These are phyloP conservation scores for Orthonevra nobilis DNA, from an alignment of 2,888 invertebrate species.

Conservation along the genomic window DNA sequence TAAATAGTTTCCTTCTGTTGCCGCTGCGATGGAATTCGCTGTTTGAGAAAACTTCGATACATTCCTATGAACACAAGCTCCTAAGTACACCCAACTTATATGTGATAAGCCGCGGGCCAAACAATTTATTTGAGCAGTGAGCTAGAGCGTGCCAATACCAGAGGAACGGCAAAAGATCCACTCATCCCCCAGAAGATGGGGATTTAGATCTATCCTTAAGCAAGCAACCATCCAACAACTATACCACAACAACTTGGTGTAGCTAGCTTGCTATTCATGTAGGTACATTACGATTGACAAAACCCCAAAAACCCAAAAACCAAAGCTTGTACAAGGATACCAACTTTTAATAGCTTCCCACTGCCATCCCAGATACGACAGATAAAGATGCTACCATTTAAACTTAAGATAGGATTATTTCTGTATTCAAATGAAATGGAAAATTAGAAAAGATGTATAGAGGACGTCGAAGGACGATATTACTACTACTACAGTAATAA, in stretches of 20 bases:
- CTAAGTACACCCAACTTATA: constrained; percentile 61
- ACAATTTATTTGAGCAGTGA: constrained; percentile 60
- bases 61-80: constrained; percentile 36
- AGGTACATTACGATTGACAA: constrained; percentile 68
- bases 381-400: constrained; percentile 71
- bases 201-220: constrained; percentile 54
- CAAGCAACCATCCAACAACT: no score
- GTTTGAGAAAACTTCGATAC: constrained; percentile 9
- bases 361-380: constrained; percentile 60
- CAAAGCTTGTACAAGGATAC: constrained; percentile 69
- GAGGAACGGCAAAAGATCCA: neutral
- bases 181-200: constrained; percentile 52
- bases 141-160: constrained; percentile 2
- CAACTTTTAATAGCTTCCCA: constrained; percentile 68
- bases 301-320: constrained; percentile 69
- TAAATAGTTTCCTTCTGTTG: neutral
- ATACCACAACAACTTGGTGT: no score
- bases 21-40: constrained; percentile 12
- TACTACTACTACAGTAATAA: no score
- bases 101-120: constrained; percentile 67
- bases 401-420: constrained; percentile 70
- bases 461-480: no score
- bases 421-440: constrained; percentile 71
- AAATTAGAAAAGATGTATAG: constrained; percentile 70
- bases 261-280: constrained; percentile 55